Evolutionary conservation across 2,113 vertebrate species (phyloP).

Genomic region (Tapirus terrestris): DNA sequence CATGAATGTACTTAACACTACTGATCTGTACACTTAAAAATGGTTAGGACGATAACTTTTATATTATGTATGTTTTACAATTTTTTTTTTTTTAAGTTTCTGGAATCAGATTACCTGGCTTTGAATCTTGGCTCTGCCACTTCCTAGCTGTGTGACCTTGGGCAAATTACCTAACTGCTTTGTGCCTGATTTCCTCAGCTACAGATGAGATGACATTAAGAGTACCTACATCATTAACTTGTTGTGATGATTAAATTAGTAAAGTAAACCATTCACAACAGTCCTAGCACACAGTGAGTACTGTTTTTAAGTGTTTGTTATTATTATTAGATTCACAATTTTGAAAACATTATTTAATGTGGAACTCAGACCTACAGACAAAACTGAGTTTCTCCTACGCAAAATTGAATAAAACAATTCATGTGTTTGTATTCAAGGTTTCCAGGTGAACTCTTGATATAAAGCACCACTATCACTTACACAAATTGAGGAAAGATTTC

Average conservation of each 20-base stretch:
- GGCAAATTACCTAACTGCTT: background rate
- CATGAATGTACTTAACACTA: background rate
- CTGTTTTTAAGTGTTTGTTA: slow-evolving; percentile 22
- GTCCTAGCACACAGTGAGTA: background rate
- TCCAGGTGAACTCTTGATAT: background rate
- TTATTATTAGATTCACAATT: slow-evolving; percentile 26
- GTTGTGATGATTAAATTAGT: background rate
- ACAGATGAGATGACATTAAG: background rate
- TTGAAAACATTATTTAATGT: slow-evolving; percentile 43
- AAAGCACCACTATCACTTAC: background rate
- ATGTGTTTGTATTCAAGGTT: background rate
- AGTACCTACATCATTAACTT: background rate
- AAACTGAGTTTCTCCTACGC: background rate
- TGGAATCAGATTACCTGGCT: background rate
- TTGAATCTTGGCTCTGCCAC: background rate
- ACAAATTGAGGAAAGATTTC: background rate
- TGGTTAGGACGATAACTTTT: background rate
- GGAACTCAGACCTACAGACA: background rate
- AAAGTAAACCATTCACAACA: background rate
- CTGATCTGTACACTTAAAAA: background rate
- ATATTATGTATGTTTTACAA: background rate
- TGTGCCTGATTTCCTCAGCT: background rate
- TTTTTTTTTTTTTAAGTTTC: no score
- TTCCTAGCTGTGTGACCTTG: background rate
- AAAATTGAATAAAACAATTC: slow-evolving; percentile 44